A percentile compares a stretch with the other conserved stretches of the same genome.
These are phyloP conservation scores for Dallia pectoralis DNA, from an alignment of 2,797 vertebrate species.

Conservation along the genomic window DNA sequence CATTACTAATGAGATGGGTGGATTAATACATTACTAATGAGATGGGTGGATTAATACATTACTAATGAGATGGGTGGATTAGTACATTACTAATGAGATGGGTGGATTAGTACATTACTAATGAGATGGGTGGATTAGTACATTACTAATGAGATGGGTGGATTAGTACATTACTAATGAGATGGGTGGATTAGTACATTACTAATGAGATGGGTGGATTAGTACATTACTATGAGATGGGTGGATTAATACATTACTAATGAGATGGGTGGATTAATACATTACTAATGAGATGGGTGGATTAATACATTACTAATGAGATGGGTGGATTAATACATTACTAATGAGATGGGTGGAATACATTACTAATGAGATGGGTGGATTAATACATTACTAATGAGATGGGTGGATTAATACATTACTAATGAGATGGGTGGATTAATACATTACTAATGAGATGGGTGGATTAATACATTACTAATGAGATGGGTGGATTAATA, in stretches of 20 bases:
- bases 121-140: conserved; percentile 19
- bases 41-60: conserved; percentile 22
- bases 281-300: not conserved
- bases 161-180: conserved; percentile 15
- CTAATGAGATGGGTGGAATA: too few relatives aligned
- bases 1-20: not conserved
- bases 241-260: conserved; percentile 16
- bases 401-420: conserved; percentile 22
- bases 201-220: not conserved
- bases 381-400: conserved; percentile 15
- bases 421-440: not conserved
- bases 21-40: conserved; percentile 15
- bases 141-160: not conserved
- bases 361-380: too few relatives aligned
- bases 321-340: conserved; percentile 22
- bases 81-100: conserved; percentile 14
- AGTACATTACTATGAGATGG: conserved; percentile 18
- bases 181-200: conserved; percentile 22
- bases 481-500: conserved; percentile 20
- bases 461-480: conserved; percentile 17
- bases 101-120: conserved; percentile 16
- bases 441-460: conserved; percentile 14
- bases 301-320: conserved; percentile 15
- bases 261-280: conserved; percentile 20
- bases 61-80: not conserved